Percentiles rank a stretch among this genome's conserved stretches.
Conservation (phyloP, 2,797 vertebrate species). For the Scolopax bukidnonensis region DNA sequence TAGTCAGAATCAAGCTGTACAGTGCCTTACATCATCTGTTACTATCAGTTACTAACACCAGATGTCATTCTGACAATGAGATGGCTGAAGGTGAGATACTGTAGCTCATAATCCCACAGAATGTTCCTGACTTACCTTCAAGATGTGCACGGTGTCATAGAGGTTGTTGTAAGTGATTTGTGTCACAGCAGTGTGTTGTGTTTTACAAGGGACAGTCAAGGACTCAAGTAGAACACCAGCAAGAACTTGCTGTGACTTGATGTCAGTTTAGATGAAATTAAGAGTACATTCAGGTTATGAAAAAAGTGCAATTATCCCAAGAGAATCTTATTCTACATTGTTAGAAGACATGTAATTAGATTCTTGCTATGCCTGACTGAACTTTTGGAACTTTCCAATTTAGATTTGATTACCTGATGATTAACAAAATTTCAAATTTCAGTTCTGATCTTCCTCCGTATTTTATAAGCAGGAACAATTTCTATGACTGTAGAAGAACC, state of each 20-base stretch:
- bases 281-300: not conserved
- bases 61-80: not conserved
- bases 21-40: not conserved
- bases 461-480: not conserved
- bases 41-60: not conserved
- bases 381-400: not conserved
- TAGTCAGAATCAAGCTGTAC: not conserved
- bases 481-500: not conserved
- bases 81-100: not conserved
- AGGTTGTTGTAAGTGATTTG: not conserved
- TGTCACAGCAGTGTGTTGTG: not conserved
- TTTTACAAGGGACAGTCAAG: not conserved
- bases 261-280: constrained; percentile 3
- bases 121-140: not conserved
- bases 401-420: constrained; percentile 29
- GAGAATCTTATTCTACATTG: not conserved
- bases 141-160: not conserved
- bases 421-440: constrained; percentile 43
- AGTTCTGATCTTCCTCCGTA: not conserved
- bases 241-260: not conserved
- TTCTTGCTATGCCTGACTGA: not conserved
- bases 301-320: not conserved
- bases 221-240: not conserved
- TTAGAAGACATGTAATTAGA: not conserved
- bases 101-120: not conserved